Evolutionary conservation across 2,888 invertebrate genomes (phyloP), one percentile per base, ranked within the genome.

Genomic region (Leptinotarsa tumamoca): DNA sequence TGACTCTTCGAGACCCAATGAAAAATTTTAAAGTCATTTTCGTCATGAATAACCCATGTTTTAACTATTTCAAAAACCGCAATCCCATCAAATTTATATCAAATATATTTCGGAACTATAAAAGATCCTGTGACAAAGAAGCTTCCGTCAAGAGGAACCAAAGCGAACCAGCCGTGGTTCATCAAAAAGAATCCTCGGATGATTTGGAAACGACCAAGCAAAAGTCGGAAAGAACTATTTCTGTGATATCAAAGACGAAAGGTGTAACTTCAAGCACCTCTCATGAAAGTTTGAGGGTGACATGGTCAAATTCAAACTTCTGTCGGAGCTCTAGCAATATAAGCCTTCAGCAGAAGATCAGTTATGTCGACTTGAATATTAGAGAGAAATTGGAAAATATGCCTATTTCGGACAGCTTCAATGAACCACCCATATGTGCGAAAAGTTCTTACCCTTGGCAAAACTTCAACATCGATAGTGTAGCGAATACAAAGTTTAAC

Each of bases 361-460:
- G 67, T 49, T 43, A 71, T 18, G 51, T 79, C 27, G 75, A 80
- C 23, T 23, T 68, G n/a, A 76, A 73, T 43, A 58, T 80, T 13
- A 69, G 75, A 52, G 67, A 73, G 3, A 75, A 78, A 51, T 50
- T 79, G n/a, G 71, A 74, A 33, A 71, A 75, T 67, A 68, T 77
- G 14, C 77, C 79, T 7, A 17, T 56, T 17, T 58, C 50, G 3
- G 21, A 61, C 33, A 68, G n/a, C 15, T 33, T 73, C n/a, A 21
- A 58, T 13, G 52, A 67, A 1, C 70, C 66, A 23, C 72, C 50
- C 27, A 72, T 71, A 67, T 69, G 72, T 13, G 61, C 67, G 43
- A 79, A 78, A 43, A 18, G 76, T 50, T 68, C 76, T 4, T 82
- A 78, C 68, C 82, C 82, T 13, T 82, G 82, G 82, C 82, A 82